Evolutionary conservation across 2,797 vertebrate genomes (phyloP).

Genomic region (Tympanoctomys barrerae): DNA sequence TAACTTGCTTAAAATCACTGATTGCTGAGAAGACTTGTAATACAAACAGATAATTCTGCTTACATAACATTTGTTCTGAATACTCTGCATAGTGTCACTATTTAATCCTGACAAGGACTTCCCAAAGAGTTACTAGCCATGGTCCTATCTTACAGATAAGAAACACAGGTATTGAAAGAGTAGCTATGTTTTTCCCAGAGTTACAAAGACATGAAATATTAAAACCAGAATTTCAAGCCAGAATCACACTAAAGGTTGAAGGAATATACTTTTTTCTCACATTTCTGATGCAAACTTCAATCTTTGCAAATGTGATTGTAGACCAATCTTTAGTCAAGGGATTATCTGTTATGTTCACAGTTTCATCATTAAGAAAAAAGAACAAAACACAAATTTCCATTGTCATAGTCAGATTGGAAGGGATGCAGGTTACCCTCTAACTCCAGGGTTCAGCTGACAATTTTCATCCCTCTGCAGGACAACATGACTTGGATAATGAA

Average conservation of each 20-base stretch:
- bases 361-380: background rate
- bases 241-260: background rate
- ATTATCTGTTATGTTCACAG: background rate
- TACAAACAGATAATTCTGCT: background rate
- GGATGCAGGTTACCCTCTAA: background rate
- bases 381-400: background rate
- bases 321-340: background rate
- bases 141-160: background rate
- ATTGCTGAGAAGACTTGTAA: background rate
- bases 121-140: background rate
- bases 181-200: background rate
- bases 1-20: background rate
- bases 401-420: background rate
- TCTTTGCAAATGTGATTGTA: background rate
- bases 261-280: background rate
- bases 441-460: background rate
- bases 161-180: background rate
- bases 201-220: background rate
- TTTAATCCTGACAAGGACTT: background rate
- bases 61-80: background rate
- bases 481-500: rapidly evolving
- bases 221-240: background rate
- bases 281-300: background rate
- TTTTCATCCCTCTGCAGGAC: background rate
- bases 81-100: background rate